Evolutionary conservation across 2,888 invertebrate genomes (phyloP), one percentile per base, ranked within the genome.

Genomic region (Phortica okadai): DNA sequence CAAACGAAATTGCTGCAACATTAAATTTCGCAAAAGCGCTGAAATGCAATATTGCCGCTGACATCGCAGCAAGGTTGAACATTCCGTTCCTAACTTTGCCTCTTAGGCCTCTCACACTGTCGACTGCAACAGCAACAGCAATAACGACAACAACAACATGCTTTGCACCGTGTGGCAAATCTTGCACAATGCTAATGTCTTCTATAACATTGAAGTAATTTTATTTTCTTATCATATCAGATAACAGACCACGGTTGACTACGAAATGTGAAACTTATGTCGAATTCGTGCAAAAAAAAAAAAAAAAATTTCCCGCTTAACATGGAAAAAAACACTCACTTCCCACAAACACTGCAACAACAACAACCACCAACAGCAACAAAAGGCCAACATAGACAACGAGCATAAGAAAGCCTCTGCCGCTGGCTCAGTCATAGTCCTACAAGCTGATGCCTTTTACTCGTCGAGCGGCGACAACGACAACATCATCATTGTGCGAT

Each of bases 1-100:
- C 80, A 82, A 83, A 79, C 75, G 78, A 87, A 85, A 82, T 84
- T 83, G 83, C 87, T 81, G 81, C 82, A 78, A 82, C 81, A 80
- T 81, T 80, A 70, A 84, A 82, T 78, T 82, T 83, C 84, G 76
- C 21, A 21, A 21, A 21, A 75, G 76, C 86, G 21, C 81, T 82
- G 82, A 80, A 85, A 84, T 86, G 82, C 86, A 81, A 86, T 82
- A 45, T 10, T 6, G 45, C 45, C 7, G 45, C 45, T 45, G 7
- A 10, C 45, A 45, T 10, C 45, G 45, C 45, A 45, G 10, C 45
- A 50, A 50, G 50, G 50, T 50, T 50, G 50, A 6, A 2, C 50
- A 14, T 6, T 50, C 14, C 2, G 50, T 3, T 1, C 2, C 0
- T 45, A 45, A 21, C 21, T 21, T 21, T 21, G 21, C 21, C 21